Conservation (phyloP, 2,113 vertebrate genomes). For the Tetrax tetrax region DNA sequence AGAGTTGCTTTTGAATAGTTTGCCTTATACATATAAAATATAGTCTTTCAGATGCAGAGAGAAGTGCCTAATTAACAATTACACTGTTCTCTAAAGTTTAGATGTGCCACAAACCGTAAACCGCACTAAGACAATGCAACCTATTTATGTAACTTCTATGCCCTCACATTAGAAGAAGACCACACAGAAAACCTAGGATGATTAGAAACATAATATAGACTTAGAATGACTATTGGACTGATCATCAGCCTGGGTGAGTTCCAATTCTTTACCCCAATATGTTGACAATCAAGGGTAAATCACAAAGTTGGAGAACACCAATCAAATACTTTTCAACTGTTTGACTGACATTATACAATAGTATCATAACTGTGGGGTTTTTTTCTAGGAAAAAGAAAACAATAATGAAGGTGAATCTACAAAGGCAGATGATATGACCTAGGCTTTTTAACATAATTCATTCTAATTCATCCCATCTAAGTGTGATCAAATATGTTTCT, state of each 20-base stretch:
- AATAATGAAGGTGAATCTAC: neutral
- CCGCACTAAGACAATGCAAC: neutral
- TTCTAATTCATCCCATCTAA: neutral
- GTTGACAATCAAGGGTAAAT: neutral
- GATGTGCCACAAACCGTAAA: neutral
- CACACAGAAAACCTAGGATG: neutral
- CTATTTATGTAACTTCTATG: neutral
- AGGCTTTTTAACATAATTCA: neutral
- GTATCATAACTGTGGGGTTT: neutral
- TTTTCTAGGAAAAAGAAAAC: neutral
- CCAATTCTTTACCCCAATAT: neutral
- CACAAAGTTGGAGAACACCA: neutral
- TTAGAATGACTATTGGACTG: neutral
- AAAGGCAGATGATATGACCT: neutral
- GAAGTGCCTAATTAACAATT: neutral
- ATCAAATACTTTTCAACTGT: neutral
- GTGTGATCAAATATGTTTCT: neutral
- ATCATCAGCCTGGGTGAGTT: neutral
- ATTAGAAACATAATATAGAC: neutral
- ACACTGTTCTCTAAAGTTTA: neutral
- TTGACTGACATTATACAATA: neutral
- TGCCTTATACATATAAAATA: neutral
- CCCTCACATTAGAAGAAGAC: neutral
- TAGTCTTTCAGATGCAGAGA: neutral
- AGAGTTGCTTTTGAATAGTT: neutral